These are phyloP conservation scores for Andrena minutula DNA, from an alignment of 2,888 invertebrate genomes.

Conservation along the genomic window DNA sequence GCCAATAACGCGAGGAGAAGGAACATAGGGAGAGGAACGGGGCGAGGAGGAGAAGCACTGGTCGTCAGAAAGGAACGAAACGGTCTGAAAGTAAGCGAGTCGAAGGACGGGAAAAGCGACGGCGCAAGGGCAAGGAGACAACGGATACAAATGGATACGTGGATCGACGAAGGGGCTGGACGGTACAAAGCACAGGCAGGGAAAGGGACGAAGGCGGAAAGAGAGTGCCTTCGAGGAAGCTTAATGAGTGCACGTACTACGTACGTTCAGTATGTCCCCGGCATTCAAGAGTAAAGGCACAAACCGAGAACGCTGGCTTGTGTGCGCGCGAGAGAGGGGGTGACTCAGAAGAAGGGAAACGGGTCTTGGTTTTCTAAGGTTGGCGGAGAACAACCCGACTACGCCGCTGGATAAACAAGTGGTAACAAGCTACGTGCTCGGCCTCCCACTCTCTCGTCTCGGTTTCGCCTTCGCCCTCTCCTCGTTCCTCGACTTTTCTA, in stretches of 20 bases:
- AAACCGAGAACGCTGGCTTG: slow-evolving; percentile 22
- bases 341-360: slow-evolving; percentile 13
- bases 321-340: background rate
- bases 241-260: slow-evolving; percentile 76
- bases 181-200: slow-evolving; percentile 11
- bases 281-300: slow-evolving; percentile 72
- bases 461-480: slow-evolving; percentile 37
- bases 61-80: slow-evolving; percentile 1
- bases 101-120: slow-evolving; percentile 12
- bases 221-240: slow-evolving; percentile 52
- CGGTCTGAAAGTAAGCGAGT: background rate
- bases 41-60: background rate
- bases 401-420: slow-evolving; percentile 79
- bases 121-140: slow-evolving; percentile 15
- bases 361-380: slow-evolving; percentile 71
- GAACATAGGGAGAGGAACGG: slow-evolving; percentile 1
- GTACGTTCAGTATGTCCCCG: slow-evolving; percentile 77
- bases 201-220: slow-evolving; percentile 29
- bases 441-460: slow-evolving; percentile 67
- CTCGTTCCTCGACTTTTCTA: slow-evolving; percentile 24
- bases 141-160: slow-evolving; percentile 46
- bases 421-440: slow-evolving; percentile 81
- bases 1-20: slow-evolving; percentile 16
- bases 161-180: slow-evolving; percentile 9
- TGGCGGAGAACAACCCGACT: slow-evolving; percentile 69